Conservation (phyloP, 1,140 invertebrate genomes). For the Heliothis subflexa region DNA sequence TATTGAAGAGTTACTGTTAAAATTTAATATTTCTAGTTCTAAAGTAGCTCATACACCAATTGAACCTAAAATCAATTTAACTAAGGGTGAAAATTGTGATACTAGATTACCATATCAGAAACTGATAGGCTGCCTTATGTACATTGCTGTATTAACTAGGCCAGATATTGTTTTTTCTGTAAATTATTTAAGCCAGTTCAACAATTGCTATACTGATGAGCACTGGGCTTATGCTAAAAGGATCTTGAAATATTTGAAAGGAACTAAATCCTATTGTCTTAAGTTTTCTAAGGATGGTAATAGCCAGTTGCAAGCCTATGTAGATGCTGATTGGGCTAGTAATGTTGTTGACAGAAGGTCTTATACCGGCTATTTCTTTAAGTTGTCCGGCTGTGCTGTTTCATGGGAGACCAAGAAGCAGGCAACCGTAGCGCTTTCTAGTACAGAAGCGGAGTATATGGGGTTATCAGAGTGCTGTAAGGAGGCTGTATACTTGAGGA, state of each 20-base stretch:
- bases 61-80: conserved; percentile 37
- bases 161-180: conserved; percentile 44
- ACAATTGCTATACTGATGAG: conserved; percentile 4
- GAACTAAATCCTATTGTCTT: neutral
- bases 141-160: conserved; percentile 32
- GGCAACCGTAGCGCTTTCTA: neutral
- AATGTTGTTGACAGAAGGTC: neutral
- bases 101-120: conserved; percentile 38
- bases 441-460: neutral
- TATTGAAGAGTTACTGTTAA: conserved; percentile 29
- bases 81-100: conserved; percentile 13
- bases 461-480: neutral
- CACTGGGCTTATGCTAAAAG: neutral
- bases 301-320: neutral
- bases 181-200: conserved; percentile 45
- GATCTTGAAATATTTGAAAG: neutral
- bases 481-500: neutral
- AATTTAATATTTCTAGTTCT: conserved; percentile 38
- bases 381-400: neutral
- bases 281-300: neutral
- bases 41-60: conserved; percentile 38
- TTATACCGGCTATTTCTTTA: conserved; percentile 1
- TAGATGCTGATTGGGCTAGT: conserved; percentile 7
- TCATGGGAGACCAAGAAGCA: neutral
- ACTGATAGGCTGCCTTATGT: neutral